These are phyloP conservation scores for Drosophila prosaltans DNA, from an alignment of 1,140 invertebrate species.

Conservation along the genomic window DNA sequence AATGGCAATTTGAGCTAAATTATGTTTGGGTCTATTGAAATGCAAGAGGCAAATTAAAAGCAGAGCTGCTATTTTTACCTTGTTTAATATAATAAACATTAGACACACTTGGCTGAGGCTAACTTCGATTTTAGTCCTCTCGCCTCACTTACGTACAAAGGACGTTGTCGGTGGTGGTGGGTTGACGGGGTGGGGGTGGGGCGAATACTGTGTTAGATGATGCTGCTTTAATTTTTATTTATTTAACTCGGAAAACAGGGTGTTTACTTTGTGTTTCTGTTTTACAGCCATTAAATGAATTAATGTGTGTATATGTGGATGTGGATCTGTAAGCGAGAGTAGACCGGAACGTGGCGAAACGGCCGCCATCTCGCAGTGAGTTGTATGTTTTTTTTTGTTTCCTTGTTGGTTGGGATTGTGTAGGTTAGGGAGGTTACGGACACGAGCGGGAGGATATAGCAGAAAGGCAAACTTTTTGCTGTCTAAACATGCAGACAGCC, in stretches of 20 bases:
- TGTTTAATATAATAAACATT: slow-evolving; percentile 63
- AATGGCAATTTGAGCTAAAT: slow-evolving; percentile 9
- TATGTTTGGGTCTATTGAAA: slow-evolving; percentile 3
- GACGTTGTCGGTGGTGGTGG: too few species aligned
- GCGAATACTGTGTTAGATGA: slow-evolving; percentile 29
- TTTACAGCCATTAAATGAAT: slow-evolving; percentile 63
- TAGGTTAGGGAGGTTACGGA: neutral
- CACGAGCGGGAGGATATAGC: neutral
- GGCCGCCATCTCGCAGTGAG: slow-evolving; percentile 29
- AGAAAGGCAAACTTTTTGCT: slow-evolving; percentile 50
- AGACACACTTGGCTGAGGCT: slow-evolving; percentile 58
- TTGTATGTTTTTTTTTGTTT: neutral
- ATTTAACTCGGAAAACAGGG: slow-evolving; percentile 42
- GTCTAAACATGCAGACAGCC: slow-evolving; percentile 52
- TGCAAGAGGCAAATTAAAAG: neutral
- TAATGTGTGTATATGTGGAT: slow-evolving; percentile 43
- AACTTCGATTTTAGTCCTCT: slow-evolving; percentile 10
- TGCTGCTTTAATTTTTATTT: slow-evolving; percentile 34
- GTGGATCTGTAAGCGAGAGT: slow-evolving; percentile 7
- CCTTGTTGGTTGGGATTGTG: neutral
- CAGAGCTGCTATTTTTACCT: slow-evolving; percentile 29
- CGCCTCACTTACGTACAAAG: neutral
- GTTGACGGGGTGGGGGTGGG: neutral
- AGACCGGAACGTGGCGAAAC: slow-evolving; percentile 39
- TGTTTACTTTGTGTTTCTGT: slow-evolving; percentile 47